Base-by-base conservation (phyloP, 37 sponge, comb jelly and placozoan genomes). In the Oscarella lobularis region DNA sequence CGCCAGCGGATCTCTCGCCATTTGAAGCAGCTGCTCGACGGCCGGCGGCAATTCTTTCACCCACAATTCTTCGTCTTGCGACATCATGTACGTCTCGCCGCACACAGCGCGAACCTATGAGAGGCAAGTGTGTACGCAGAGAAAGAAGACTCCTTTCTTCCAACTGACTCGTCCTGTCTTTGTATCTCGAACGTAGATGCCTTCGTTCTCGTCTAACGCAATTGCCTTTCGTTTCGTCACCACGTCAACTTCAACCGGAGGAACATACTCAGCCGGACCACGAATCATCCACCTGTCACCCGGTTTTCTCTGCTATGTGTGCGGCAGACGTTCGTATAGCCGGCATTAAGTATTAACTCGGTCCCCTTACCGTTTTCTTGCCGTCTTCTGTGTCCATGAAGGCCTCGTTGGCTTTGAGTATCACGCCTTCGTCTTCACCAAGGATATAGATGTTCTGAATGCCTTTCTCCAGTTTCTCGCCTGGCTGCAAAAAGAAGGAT, bases 231-330 rank as follows among this genome's bases (percentile, higher is more conserved):
- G 78, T 66, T 86, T 88, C 69, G 89, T 81, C 67, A 89, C 87
- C 60, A 94, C 92, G 73, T 91, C 92, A 36, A 98, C 90, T 79
- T 98, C 88, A 5, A 98, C 95, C 0, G 92, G 83, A 35, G 99
- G 99, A 31, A 98, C 90, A 67, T 95, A 98, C 84, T 98, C 99
- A 32, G 82, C 72, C 0, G 95, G 95, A 1, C 99, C 99, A 0
- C 95, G 84, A 77, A 94, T 91, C 99, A 98, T 98, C 99, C 99
- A 98, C 14, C 95, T 82, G 75, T 98, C 91, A 1, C 99, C 99
- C 9, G 99, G 99, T 54, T 35, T 54, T 5, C 95, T 72, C 38
- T 76, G 75, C 2, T 39, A 75, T 37, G 85, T 79, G 90, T 94
- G 76, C 1, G 38, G 2, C 0, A 48, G 9, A 48, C 14, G n/a